These are phyloP conservation scores for Hyperoplus lanceolatus DNA, from an alignment of 2,797 vertebrate genomes.

Conservation along the genomic window DNA sequence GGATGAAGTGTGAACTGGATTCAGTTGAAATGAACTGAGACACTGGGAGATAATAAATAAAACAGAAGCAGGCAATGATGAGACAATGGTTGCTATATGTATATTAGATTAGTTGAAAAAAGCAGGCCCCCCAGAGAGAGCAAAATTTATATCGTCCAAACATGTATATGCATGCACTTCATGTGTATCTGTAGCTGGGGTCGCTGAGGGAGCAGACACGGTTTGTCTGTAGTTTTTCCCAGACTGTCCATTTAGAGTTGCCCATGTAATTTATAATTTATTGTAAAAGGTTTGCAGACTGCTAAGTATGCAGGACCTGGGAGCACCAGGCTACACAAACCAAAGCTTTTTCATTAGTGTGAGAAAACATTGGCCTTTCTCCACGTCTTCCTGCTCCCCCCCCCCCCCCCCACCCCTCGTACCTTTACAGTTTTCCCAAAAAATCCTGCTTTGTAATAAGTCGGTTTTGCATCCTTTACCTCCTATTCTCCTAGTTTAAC, in stretches of 20 bases:
- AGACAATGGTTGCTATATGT: background rate
- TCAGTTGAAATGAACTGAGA: constrained; percentile 1
- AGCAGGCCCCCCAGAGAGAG: background rate
- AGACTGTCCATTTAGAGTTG: constrained; percentile 50
- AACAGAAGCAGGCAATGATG: background rate
- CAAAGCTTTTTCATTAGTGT: constrained; percentile 46
- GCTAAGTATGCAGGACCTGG: constrained; percentile 51
- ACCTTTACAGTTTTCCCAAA: background rate
- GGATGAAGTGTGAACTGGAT: constrained; percentile 11
- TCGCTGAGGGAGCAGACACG: background rate
- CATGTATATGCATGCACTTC: background rate
- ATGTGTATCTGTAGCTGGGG: background rate
- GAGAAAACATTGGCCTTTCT: constrained; percentile 39
- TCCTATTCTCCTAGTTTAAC: background rate
- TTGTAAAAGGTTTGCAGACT: constrained; percentile 72
- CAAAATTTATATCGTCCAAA: background rate
- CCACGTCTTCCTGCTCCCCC: background rate
- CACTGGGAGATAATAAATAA: constrained; percentile 10
- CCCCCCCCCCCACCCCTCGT: background rate
- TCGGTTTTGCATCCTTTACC: background rate
- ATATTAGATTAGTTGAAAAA: background rate
- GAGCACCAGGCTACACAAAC: constrained; percentile 31
- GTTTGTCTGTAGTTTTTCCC: constrained; percentile 51
- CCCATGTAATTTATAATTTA: constrained; percentile 69
- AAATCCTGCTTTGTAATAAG: background rate